phyloP scores from a whole-genome alignment of 2,113 vertebrate genomes.

The Aphyosemion australe region DNA sequence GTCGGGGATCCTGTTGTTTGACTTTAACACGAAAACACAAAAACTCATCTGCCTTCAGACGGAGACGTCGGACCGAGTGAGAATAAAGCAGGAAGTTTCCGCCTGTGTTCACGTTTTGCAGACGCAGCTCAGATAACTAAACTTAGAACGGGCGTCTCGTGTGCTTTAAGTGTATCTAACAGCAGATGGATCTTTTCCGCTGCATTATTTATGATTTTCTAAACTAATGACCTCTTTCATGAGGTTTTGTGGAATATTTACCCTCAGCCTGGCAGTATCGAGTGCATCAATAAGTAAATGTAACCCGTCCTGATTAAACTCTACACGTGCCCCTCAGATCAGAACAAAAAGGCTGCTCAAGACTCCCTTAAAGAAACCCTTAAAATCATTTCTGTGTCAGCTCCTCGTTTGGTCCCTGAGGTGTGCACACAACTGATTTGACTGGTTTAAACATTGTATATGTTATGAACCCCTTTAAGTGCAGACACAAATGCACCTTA shows the following conservation, averaged over 20 bases:
- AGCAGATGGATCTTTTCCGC: constrained; percentile 17
- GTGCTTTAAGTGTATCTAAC: constrained; percentile 64
- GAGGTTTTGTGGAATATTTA: constrained; percentile 72
- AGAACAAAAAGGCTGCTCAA: constrained; percentile 22
- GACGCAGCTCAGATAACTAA: constrained; percentile 34
- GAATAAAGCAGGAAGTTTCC: constrained; percentile 38
- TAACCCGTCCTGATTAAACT: constrained; percentile 32
- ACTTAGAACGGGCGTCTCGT: not conserved
- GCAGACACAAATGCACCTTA: constrained; percentile 47
- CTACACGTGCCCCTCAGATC: constrained; percentile 31
- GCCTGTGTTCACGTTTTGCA: constrained; percentile 37
- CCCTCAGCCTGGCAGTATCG: constrained; percentile 55
- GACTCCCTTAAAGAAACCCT: constrained; percentile 8
- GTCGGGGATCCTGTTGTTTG: constrained; percentile 33
- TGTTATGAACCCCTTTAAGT: constrained; percentile 49
- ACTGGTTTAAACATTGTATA: constrained; percentile 31
- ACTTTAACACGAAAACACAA: constrained; percentile 46
- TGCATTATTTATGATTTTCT: constrained; percentile 56
- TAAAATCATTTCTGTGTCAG: constrained; percentile 31
- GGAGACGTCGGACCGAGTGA: constrained; percentile 21
- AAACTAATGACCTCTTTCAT: constrained; percentile 55
- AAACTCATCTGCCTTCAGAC: constrained; percentile 32
- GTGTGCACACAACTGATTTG: constrained; percentile 15
- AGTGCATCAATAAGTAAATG: constrained; percentile 59
- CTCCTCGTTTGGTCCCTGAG: constrained; percentile 15